Base-by-base conservation (phyloP, 2,888 invertebrate species). In the Pristionchus mayeri region DNA sequence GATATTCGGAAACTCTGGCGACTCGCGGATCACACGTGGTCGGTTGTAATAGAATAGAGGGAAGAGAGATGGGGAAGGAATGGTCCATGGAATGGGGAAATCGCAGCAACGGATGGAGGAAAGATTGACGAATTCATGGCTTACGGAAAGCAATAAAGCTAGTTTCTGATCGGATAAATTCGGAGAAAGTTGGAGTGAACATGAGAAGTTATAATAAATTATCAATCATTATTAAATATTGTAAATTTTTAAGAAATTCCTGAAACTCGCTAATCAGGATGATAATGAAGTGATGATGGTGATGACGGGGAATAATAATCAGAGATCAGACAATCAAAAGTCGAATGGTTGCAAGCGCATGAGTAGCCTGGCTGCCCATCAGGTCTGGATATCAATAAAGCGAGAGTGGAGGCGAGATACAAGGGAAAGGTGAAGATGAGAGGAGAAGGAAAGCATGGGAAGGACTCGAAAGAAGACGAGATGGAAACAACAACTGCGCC, bases 401-500 rank as follows among this genome's bases (percentile, higher is more conserved):
- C 71, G 71, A 71, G 71, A 34, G 71, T 21, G 30, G 71, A 71
- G n/a, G 24, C 3, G 44, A 71, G n/a, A 37, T 34, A 67, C 37
- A 37, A 67, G 67, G 11, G 44, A 71, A 44, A 71, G 71, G 71
- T 40, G 71, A 71, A 71, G 63, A 63, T 63, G 63, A 63, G 63
- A 63, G 34, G 34, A 71, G 71, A 71, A 40, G 44, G 30, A 40
- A 71, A 71, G 71, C 71, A 71, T 71, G 71, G 71, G 63, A 63
- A 71, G 16, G 71, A 71, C 71, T 40, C 40, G 57, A 80, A 50
- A 57, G 57, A 40, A 9, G n/a, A 27, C n/a, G 24, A 21, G 40
- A 57, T 11, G 80, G 80, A 80, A 57, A 80, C 54, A 57, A 80
- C 80, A 80, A 57, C 54, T 80, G 57, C 71, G 63, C 67, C 67